These are phyloP conservation scores for Ophthalmolycus amberensis DNA, from an alignment of 2,113 vertebrate genomes.

Conservation along the genomic window DNA sequence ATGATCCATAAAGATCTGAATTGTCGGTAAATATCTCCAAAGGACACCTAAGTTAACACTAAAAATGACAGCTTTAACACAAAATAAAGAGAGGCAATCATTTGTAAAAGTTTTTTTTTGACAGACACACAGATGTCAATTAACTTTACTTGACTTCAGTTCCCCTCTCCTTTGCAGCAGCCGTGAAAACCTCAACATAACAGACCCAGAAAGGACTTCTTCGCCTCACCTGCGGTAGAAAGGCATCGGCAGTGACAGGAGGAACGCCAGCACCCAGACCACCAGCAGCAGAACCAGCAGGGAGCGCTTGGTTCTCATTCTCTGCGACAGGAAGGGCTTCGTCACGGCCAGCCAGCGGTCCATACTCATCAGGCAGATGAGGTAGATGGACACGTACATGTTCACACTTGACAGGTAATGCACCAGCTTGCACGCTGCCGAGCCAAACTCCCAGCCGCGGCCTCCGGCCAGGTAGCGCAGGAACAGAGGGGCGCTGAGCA, in stretches of 20 bases:
- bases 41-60: too few species aligned
- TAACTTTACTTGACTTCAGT: not conserved
- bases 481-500: conserved; percentile 89
- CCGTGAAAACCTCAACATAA: not conserved
- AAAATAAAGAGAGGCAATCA: not conserved
- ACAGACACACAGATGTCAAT: not conserved
- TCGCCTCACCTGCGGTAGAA: conserved; percentile 86
- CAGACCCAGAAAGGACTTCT: not conserved
- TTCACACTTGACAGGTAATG: conserved; percentile 89
- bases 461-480: conserved; percentile 79
- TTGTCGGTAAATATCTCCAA: not conserved
- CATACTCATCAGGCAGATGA: conserved; percentile 90
- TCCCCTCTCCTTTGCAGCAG: not conserved
- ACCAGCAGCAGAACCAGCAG: conserved; percentile 81
- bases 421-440: conserved; percentile 84
- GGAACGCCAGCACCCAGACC: conserved; percentile 85
- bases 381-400: conserved; percentile 93
- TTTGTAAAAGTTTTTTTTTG: not conserved
- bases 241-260: conserved; percentile 86
- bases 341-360: conserved; percentile 90
- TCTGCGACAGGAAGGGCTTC: conserved; percentile 87
- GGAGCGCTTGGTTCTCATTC: conserved; percentile 83
- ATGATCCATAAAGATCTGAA: not conserved
- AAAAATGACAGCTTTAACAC: not conserved
- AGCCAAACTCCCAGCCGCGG: conserved; percentile 86